Conservation (phyloP, 2,113 vertebrate species). For the Nipponia nippon region DNA sequence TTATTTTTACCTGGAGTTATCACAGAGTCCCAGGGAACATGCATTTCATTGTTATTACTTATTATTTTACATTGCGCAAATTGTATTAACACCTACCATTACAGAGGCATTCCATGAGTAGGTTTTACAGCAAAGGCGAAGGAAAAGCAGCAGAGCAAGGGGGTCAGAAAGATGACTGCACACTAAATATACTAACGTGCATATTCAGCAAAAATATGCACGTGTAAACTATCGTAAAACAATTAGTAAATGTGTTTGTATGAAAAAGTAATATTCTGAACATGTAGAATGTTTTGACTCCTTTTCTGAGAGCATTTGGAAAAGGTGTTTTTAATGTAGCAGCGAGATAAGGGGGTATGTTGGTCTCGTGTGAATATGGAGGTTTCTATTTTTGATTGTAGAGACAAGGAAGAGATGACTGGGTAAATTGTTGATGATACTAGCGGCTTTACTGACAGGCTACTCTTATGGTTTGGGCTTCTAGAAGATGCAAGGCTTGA, state of each 20-base stretch:
- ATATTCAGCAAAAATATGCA: neutral
- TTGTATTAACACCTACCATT: neutral
- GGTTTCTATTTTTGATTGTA: rapidly evolving
- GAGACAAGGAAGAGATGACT: neutral
- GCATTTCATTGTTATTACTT: constrained; percentile 44
- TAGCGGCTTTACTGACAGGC: neutral
- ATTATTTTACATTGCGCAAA: neutral
- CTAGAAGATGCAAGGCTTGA: neutral
- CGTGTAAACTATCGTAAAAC: neutral
- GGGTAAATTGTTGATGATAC: neutral
- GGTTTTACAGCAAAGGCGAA: neutral
- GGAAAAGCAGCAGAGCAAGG: neutral
- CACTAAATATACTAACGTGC: neutral
- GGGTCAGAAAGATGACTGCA: neutral
- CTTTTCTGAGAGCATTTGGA: neutral
- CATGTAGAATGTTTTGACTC: neutral
- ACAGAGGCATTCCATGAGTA: neutral
- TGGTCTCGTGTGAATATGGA: neutral
- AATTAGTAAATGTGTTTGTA: neutral
- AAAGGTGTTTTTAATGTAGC: neutral
- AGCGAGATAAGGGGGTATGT: rapidly evolving
- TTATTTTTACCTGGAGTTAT: constrained; percentile 51
- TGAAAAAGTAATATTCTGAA: neutral
- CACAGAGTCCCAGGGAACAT: constrained; percentile 13
- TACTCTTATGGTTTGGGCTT: neutral